Evolutionary conservation across 2,797 vertebrate genomes (phyloP).

Genomic region (Holocentrus rufus): DNA sequence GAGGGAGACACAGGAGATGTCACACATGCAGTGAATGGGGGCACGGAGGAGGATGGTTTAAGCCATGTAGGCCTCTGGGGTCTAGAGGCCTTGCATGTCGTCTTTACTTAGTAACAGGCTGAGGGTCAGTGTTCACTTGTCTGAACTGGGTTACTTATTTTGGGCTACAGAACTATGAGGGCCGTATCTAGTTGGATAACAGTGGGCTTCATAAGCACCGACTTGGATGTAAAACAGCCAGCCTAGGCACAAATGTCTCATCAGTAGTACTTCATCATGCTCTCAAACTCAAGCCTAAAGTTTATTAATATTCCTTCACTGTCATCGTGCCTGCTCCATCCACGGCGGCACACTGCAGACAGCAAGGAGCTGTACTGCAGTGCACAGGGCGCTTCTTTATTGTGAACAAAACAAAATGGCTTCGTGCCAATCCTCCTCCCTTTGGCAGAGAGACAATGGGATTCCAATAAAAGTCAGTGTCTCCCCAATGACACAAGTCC

Average conservation of each 20-base stretch:
- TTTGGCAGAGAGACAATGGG: slow-evolving; percentile 63
- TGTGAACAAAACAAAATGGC: slow-evolving; percentile 28
- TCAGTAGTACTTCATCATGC: background rate
- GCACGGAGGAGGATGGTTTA: background rate
- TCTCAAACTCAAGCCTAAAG: slow-evolving; percentile 4
- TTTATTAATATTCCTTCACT: background rate
- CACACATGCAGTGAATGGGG: background rate
- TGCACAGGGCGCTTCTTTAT: slow-evolving; percentile 29
- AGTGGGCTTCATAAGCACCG: background rate
- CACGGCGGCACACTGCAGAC: slow-evolving; percentile 20
- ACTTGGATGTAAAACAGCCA: background rate
- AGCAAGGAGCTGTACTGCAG: slow-evolving; percentile 31
- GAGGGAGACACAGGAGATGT: slow-evolving; percentile 21
- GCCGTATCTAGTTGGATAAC: slow-evolving; percentile 2
- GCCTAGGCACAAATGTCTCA: background rate
- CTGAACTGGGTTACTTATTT: slow-evolving; percentile 55
- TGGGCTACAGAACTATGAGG: slow-evolving; percentile 24
- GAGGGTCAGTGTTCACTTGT: slow-evolving; percentile 12
- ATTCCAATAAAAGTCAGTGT: slow-evolving; percentile 60
- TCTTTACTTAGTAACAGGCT: slow-evolving; percentile 54
- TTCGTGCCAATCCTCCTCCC: slow-evolving; percentile 30
- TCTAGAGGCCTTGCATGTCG: slow-evolving; percentile 20
- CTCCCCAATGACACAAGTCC: slow-evolving; percentile 59
- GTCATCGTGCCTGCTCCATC: background rate
- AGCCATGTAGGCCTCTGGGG: background rate